Base-by-base conservation (phyloP, 2,797 vertebrate genomes). In the Enteromius paludinosus region DNA sequence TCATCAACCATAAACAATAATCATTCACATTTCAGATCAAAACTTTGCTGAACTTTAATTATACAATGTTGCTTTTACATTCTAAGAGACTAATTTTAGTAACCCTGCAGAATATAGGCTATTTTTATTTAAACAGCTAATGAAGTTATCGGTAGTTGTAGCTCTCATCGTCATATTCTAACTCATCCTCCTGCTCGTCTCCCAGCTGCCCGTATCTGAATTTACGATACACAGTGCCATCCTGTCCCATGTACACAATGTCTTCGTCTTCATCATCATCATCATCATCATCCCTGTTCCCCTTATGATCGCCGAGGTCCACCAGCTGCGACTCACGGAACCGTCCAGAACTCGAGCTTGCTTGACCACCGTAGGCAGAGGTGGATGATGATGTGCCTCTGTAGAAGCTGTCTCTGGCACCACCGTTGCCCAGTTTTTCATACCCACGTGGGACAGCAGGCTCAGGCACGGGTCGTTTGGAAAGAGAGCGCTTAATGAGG, bases 141-240 rank as follows among this genome's bases (percentile, higher is more conserved):
- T 66, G 33, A 59, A 79, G 86, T 93, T 92, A 97, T 91, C 94
- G 92, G 90, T 95, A 98, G 14, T 95, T 94, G 65, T 98, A 98
- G 91, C 96, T 98, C 93, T 98, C 97, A 12, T 98, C 97, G 0
- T 98, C 97, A 0, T 98, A 98, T 87, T 99, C 97, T 87, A 99
- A 89, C 87, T 98, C 96, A 43, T 97, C 96, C 11, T 96, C 95
- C 1, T 96, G 96, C 0, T 97, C 95, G 0, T 97, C 96, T 0
- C 95, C 94, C 81, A 96, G 88, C 86, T 98, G 93, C 83, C 98
- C 96, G 0, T 97, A 98, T 82, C 94, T 96, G 90, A 98, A 99
- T 92, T 96, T 98, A 81, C 93, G 94, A 91, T 98, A 99, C 82
- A 99, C 92, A 0, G 97, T 99, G 78, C 97, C 97, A 38, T 99